Evolutionary conservation across 2,888 invertebrate species (phyloP), one percentile per base, ranked within the genome.

Genomic region (Eurytoma californica): DNA sequence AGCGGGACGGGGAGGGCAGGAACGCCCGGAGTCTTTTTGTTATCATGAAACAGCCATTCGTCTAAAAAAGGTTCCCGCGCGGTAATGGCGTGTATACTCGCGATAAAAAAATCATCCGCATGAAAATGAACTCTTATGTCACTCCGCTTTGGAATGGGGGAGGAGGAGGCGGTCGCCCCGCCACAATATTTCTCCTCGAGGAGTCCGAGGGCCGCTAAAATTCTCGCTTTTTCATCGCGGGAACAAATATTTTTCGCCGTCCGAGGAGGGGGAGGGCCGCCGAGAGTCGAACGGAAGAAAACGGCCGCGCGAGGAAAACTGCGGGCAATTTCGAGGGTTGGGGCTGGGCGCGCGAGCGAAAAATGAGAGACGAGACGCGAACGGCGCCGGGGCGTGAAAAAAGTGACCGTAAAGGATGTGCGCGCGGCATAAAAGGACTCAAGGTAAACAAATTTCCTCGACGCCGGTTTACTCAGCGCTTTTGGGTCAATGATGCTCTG

Each of bases 81-180:
- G 75, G 80, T 81, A 81, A 81, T 78, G 78, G 78, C 75, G 63
- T 78, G 80, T 78, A 78, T 65, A 78, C 53, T 63, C 72, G 75
- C 77, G 80, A 81, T 81, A 81, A 81, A 81, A 80, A 81, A 81
- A 81, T 81, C 78, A 78, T 78, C 78, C 78, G 39, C 72, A 75
- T 75, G 75, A 81, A 78, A 81, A 81, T 81, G 78, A 72, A 80
- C 67, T 74, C 76, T 73, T 73, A 73, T 69, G 78, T 67, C 77
- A 72, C 51, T 49, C 39, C 63, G 65, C 16, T 28, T 30, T 12
- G 58, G n/a, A 28, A 28, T 61, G 30, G n/a, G 20, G 9, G 55
- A n/a, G 9, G 63, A 53, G 55, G 57, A 49, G 7, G 20, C 24
- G 18, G 24, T 16, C 24, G 57, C 55, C 7, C 53, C 39, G 47